Evolutionary conservation across 1,140 invertebrate genomes (phyloP).

Genomic region (Pachypsylla venusta): DNA sequence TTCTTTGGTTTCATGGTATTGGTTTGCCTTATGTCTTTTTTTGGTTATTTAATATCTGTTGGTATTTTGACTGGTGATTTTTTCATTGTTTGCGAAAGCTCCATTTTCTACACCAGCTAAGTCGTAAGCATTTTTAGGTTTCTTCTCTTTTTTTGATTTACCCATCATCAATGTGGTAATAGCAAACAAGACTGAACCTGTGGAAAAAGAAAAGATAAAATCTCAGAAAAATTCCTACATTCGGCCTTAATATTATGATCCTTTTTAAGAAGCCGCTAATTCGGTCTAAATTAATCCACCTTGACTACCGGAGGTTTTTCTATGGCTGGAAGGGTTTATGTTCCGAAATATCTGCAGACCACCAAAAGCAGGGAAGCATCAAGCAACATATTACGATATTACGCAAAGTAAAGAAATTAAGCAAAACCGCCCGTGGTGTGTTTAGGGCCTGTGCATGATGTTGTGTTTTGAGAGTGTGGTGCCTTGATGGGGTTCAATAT

Average conservation of each 20-base stretch:
- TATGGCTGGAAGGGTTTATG: neutral
- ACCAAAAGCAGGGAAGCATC: neutral
- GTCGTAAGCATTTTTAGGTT: conserved; percentile 16
- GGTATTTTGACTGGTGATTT: conserved; percentile 15
- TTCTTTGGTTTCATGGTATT: no score
- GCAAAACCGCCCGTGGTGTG: no score
- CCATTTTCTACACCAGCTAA: conserved; percentile 25
- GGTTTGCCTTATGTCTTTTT: no score
- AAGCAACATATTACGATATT: neutral
- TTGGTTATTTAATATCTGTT: conserved; percentile 8
- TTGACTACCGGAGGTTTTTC: no score
- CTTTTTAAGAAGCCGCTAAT: neutral
- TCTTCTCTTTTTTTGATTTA: conserved; percentile 16
- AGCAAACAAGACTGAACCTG: conserved; percentile 26
- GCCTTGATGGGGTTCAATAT: no score
- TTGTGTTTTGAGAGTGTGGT: no score
- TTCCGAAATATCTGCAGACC: neutral
- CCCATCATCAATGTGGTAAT: conserved; percentile 25
- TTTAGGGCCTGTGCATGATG: no score
- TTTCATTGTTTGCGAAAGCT: conserved; percentile 22
- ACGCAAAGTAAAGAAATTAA: no score
- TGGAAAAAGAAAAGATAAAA: neutral
- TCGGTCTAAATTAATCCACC: neutral
- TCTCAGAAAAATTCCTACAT: neutral
- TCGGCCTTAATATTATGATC: neutral